A percentile compares a stretch with the other conserved stretches of the same genome.
phyloP scores from a whole-genome alignment of 1,140 invertebrate genomes.

The Hesperophylax magnus region DNA sequence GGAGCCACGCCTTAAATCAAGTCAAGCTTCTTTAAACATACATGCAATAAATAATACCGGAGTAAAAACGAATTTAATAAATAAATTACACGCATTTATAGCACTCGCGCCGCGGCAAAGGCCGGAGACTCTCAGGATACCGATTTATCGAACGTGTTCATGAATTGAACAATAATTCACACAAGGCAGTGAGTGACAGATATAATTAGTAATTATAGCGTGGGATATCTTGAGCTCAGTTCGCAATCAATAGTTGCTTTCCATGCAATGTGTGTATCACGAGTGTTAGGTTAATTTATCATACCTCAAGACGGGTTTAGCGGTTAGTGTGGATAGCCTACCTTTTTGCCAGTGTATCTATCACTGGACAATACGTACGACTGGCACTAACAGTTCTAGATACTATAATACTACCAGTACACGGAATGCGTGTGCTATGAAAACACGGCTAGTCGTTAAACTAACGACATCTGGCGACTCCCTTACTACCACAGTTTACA shows the following conservation, averaged over 20 bases:
- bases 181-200: neutral
- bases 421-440: neutral
- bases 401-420: too few species aligned
- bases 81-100: conserved; percentile 37
- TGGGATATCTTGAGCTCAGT: neutral
- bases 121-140: neutral
- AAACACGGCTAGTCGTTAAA: conserved; percentile 12
- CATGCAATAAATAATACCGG: conserved; percentile 35
- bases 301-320: too few species aligned
- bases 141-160: neutral
- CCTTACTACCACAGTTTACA: conserved; percentile 33
- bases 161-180: neutral
- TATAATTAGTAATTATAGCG: neutral
- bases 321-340: too few species aligned
- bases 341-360: too few species aligned
- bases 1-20: conserved; percentile 28
- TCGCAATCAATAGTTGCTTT: conserved; percentile 11
- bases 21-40: conserved; percentile 40
- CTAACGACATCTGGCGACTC: conserved; percentile 39
- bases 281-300: neutral
- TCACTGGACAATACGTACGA: too few species aligned
- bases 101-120: conserved; percentile 4
- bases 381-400: too few species aligned
- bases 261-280: neutral
- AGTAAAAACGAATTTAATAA: conserved; percentile 39